Evolutionary conservation across 2,888 invertebrate genomes (phyloP), one percentile per base, ranked within the genome.

Genomic region (Agonum fuliginosum): DNA sequence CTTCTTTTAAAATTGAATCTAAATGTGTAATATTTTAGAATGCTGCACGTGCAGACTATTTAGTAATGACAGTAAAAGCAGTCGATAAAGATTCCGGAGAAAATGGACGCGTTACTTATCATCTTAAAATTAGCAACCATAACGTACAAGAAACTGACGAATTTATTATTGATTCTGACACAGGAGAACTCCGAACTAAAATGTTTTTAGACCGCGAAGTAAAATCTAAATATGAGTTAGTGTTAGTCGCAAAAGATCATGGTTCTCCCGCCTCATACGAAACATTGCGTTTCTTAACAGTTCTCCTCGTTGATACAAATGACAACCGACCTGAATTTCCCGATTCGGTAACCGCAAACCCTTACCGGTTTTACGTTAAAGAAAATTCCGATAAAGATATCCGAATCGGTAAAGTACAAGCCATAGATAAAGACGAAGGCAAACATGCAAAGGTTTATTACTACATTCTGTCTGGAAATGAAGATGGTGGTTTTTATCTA

Each of bases 81-180:
- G 89, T 90, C 0, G 97, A 97, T 84, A 91, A 91, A 80, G 97
- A 97, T 84, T 89, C 90, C 0, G 96, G 95, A 0, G 93, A 94
- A 80, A 96, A 95, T 85, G 97, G 97, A 0, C 89, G 92, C 71
- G 90, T 97, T 0, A 93, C 94, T 0, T 97, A 97, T 87, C 94
- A 93, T 84, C 88, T 96, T 78, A 95, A 95, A 87, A 91, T 94
- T 43, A 91, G 91, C 80, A 93, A 94, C 83, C 89, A 82, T 62
- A 93, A 95, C 82, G 91, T 93, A 0, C 93, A 93, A 79, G 93
- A 94, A 85, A 97, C 96, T 0, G 89, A 91, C 6, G 95, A 96
- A 85, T 97, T 97, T 86, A 89, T 89, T 24, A 93, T 97, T 37
- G 91, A 97, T 85, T 88, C 89, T 48, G 91, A 91, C 73, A 93